A percentile compares a stretch with the other conserved stretches of the same genome.
These are phyloP conservation scores for Caenorhabditis becei DNA, from an alignment of 2,888 invertebrate species.

Conservation along the genomic window DNA sequence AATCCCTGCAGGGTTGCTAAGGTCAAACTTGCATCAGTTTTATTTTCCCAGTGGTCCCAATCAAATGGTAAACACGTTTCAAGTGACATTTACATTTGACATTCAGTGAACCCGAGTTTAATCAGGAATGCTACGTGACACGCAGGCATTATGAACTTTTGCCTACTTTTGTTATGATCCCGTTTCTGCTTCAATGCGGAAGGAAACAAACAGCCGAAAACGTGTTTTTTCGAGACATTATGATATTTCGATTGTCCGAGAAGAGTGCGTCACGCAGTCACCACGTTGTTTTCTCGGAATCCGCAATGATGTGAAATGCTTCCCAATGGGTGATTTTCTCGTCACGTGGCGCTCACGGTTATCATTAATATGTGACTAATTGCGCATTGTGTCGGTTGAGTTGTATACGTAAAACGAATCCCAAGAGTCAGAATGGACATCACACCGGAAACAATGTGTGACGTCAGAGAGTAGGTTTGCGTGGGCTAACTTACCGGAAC, in stretches of 20 bases:
- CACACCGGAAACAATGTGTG: background rate
- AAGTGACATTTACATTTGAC: conserved; percentile 1
- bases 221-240: background rate
- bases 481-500: background rate
- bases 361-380: background rate
- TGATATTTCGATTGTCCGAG: background rate
- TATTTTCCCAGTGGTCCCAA: background rate
- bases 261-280: background rate
- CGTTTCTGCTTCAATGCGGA: conserved; percentile 5
- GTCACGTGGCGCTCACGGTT: background rate
- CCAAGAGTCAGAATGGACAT: background rate
- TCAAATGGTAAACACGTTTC: background rate
- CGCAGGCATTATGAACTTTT: conserved; percentile 7
- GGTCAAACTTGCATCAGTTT: no score
- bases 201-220: conserved; percentile 5
- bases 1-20: no score
- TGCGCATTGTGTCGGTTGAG: background rate
- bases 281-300: background rate
- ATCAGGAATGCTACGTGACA: background rate
- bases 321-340: background rate
- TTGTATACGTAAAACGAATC: background rate
- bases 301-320: background rate
- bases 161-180: conserved; percentile 14
- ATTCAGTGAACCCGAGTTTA: background rate
- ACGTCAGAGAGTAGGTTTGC: background rate